These are phyloP conservation scores for Ranitomeya imitator DNA, from an alignment of 2,113 vertebrate genomes.

Conservation along the genomic window DNA sequence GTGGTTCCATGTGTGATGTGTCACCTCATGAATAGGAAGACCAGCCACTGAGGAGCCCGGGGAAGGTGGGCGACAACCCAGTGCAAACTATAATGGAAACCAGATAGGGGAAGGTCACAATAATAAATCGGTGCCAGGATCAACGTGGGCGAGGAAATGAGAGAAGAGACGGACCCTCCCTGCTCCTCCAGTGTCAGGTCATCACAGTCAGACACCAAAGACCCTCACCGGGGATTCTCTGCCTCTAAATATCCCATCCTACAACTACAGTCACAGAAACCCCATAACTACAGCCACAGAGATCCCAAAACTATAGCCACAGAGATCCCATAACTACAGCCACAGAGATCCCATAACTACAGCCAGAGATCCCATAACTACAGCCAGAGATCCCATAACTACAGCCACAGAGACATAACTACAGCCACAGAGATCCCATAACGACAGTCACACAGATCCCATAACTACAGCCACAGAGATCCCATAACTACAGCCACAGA, in stretches of 20 bases:
- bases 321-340: neutral
- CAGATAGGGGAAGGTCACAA: neutral
- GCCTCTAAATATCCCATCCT: no score
- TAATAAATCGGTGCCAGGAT: neutral
- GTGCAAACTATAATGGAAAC: no score
- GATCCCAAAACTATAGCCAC: neutral
- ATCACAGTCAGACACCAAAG: no score
- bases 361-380: neutral
- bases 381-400: neutral
- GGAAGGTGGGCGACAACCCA: no score
- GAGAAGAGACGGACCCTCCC: neutral
- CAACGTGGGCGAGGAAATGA: neutral
- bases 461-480: neutral
- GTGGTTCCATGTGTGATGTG: no score
- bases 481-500: neutral
- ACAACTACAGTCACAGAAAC: neutral
- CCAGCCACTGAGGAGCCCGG: no score
- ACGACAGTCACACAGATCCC: neutral
- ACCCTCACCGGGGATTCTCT: no score
- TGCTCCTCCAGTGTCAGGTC: no score
- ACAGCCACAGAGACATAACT: neutral
- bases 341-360: no score
- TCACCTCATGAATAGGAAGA: no score
- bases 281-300: neutral
- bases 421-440: neutral